Percentiles rank a stretch among this genome's conserved stretches.
phyloP scores from a whole-genome alignment of 2,888 invertebrate species.

The Platycnemis pennipes region DNA sequence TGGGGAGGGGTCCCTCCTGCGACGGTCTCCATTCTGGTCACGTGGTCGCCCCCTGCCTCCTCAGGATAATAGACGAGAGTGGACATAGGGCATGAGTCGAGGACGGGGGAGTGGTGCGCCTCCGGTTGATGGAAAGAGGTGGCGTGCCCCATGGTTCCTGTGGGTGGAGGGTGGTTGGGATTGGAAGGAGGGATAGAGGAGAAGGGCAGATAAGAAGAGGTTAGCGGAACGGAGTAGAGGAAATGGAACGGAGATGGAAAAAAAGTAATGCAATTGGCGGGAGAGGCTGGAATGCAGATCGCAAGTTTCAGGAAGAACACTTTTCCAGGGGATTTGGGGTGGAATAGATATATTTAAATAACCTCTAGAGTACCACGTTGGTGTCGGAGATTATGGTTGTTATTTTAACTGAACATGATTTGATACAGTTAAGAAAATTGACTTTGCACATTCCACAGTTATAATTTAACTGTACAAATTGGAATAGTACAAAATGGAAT shows the following conservation, averaged over 20 bases:
- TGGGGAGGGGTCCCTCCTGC: not conserved
- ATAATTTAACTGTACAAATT: too few relatives aligned
- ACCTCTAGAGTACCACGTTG: not conserved
- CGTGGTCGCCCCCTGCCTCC: not conserved
- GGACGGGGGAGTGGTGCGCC: not conserved
- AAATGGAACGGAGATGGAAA: slow-evolving; percentile 39
- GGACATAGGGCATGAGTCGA: slow-evolving; percentile 31
- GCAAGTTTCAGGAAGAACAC: not conserved
- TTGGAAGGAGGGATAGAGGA: not conserved
- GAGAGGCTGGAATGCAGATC: not conserved
- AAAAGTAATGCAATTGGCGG: not conserved
- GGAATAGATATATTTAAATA: not conserved
- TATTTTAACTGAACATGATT: too few relatives aligned
- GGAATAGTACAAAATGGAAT: too few relatives aligned
- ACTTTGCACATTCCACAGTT: too few relatives aligned
- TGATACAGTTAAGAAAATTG: too few relatives aligned
- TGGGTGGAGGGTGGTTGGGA: too few relatives aligned
- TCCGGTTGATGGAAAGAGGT: not conserved
- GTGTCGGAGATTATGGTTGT: too few relatives aligned
- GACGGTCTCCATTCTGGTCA: slow-evolving; percentile 7
- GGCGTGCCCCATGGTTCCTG: too few relatives aligned
- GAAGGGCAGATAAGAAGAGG: not conserved
- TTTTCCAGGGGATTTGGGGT: not conserved
- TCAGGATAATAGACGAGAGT: slow-evolving; percentile 1
- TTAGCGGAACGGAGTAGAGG: not conserved